Conservation (phyloP, 2,797 vertebrate genomes). For the Danio aesculapii region DNA sequence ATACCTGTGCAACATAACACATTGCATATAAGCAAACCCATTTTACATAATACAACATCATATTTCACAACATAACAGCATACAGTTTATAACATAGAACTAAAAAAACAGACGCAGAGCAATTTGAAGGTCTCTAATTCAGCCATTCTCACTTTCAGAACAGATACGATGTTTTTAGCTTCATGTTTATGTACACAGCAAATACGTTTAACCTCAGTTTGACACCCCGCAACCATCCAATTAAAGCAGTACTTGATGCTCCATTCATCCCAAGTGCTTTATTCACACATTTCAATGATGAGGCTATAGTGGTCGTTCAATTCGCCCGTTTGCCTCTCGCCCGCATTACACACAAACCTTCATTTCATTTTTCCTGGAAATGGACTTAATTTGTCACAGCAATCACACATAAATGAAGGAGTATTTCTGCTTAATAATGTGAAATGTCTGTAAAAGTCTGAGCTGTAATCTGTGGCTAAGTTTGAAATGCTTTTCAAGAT, state of each 20-base stretch:
- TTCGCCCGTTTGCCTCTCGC: constrained; percentile 32
- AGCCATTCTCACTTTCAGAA: constrained; percentile 9
- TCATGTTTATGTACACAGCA: constrained; percentile 51
- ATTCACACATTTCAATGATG: constrained; percentile 55
- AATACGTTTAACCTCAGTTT: constrained; percentile 56
- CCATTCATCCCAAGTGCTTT: constrained; percentile 43
- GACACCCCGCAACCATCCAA: constrained; percentile 41
- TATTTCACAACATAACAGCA: no score
- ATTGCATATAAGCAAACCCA: background rate
- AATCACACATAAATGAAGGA: constrained; percentile 47
- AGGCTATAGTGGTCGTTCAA: constrained; percentile 41
- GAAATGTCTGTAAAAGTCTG: constrained; percentile 33
- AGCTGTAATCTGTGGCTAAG: constrained; percentile 43
- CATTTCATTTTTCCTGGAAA: constrained; percentile 48
- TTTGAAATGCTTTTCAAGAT: constrained; percentile 45
- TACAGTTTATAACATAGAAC: background rate
- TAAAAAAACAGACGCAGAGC: background rate
- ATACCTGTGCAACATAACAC: no score
- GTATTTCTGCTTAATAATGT: constrained; percentile 20
- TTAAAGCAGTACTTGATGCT: constrained; percentile 53
- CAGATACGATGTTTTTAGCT: constrained; percentile 14
- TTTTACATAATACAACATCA: constrained; percentile 9
- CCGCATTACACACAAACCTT: constrained; percentile 46
- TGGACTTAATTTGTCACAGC: constrained; percentile 50
- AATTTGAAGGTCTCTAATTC: constrained; percentile 24